These are phyloP conservation scores for Mystacides longicornis DNA, from an alignment of 2,888 invertebrate species.

Conservation along the genomic window DNA sequence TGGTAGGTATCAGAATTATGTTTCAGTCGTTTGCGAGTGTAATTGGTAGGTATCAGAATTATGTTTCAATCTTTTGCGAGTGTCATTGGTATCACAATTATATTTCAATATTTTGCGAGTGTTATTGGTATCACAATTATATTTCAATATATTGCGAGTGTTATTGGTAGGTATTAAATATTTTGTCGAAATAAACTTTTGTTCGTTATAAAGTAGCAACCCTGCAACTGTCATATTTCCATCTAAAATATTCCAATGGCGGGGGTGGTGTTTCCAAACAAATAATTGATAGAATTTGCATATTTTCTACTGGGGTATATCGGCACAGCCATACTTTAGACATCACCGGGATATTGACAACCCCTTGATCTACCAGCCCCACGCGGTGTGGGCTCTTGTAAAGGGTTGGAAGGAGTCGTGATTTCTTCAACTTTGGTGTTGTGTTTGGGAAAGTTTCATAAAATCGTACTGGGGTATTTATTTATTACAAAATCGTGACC, in stretches of 20 bases:
- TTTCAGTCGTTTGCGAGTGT: no score
- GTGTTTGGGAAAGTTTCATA: background rate
- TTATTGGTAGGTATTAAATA: no score
- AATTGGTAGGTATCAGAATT: no score
- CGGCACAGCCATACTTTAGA: background rate
- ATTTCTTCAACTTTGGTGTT: background rate
- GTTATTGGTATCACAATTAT: no score
- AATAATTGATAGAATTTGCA: slow-evolving; percentile 27
- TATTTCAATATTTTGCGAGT: no score
- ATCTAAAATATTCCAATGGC: slow-evolving; percentile 11
- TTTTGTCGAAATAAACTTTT: no score
- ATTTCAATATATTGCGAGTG: no score
- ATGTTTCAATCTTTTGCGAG: no score
- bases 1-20: no score
- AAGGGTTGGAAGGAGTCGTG: slow-evolving; percentile 7
- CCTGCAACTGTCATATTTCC: background rate
- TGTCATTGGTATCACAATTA: no score
- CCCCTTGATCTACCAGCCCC: background rate
- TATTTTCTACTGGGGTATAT: slow-evolving; percentile 20
- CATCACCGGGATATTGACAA: no score
- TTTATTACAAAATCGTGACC: slow-evolving; percentile 10
- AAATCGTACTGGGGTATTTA: background rate
- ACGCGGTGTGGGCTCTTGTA: background rate
- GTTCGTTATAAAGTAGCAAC: background rate
- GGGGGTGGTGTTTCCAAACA: slow-evolving; percentile 26